Conservation (phyloP, 2,797 vertebrate genomes). For the Gallirallus australis region DNA sequence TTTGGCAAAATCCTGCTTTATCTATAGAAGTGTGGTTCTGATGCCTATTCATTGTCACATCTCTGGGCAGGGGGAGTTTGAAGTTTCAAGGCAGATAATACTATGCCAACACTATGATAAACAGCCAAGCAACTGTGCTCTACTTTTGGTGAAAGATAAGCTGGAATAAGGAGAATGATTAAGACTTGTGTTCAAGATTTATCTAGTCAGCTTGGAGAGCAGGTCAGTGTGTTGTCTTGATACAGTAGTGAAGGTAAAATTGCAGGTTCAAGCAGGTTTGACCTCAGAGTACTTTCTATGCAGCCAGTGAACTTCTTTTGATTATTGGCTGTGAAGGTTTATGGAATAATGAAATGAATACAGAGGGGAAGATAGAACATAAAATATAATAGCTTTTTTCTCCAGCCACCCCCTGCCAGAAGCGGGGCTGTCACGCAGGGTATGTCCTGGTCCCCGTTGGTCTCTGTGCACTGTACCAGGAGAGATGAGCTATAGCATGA, state of each 20-base stretch:
- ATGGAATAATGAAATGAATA: conserved; percentile 46
- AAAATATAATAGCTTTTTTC: conserved; percentile 40
- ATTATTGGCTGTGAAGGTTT: conserved; percentile 34
- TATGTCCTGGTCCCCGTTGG: not conserved
- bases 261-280: conserved; percentile 42
- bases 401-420: not conserved
- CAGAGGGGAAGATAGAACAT: conserved; percentile 11
- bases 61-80: not conserved
- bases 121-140: not conserved
- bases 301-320: conserved; percentile 9
- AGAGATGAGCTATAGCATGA: not conserved
- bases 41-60: not conserved
- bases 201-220: conserved; percentile 29
- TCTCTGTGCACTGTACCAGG: not conserved
- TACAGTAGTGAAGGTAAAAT: conserved; percentile 3
- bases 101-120: not conserved
- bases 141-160: conserved; percentile 42
- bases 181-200: not conserved
- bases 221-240: conserved; percentile 14
- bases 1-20: not conserved
- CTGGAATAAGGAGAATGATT: conserved; percentile 26
- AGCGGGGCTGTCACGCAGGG: not conserved
- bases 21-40: not conserved
- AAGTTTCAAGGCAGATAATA: not conserved
- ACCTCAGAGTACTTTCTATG: not conserved